Base-by-base conservation (phyloP, 2,888 invertebrate genomes). In the Melikaiella ostensackeni region DNA sequence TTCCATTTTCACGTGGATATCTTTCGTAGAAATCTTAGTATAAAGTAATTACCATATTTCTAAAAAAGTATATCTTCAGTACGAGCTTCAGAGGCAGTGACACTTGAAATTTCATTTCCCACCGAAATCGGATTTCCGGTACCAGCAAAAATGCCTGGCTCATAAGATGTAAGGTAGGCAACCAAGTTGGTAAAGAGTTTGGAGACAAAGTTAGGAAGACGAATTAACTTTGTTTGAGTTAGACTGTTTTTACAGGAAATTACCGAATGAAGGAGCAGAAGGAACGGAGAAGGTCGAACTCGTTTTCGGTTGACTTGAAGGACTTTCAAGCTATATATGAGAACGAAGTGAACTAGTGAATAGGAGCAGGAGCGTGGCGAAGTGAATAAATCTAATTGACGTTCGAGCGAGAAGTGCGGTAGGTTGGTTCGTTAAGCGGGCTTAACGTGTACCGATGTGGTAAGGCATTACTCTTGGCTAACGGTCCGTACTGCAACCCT, bases 381-480 rank as follows among this genome's bases (percentile, higher is more conserved):
- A 79, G 82, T 82, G 78, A 77, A 86, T 86, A 85, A 86, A 86
- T 86, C 80, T 80, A 80, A 85, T 83, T 77, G 84, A 79, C 76
- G 78, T 75, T 73, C 66, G 19, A 63, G 42, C 64, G 75, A 66
- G 19, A 77, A 64, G 30, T n/a, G 33, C 35, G 61, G 30, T 61
- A 61, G 77, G 83, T 63, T 74, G 81, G 83, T 88, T 87, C 85
- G 87, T 89, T 89, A 88, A 88, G 85, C 85, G 86, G 82, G 85
- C 85, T 89, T 86, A 88, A 89, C 87, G 88, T 84, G 86, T 84
- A 87, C 84, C 85, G 84, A 81, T 86, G 86, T 85, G 85, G 84
- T 85, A 85, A 86, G 84, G 88, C 88, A 89, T 89, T 89, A 89
- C 88, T 88, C 88, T 86, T 84, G 85, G 84, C 86, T 88, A 89